A percentile compares a stretch with the other conserved stretches of the same genome.
Evolutionary conservation across 2,797 vertebrate species (phyloP).

Genomic region (Gobionotothen gibberifrons): DNA sequence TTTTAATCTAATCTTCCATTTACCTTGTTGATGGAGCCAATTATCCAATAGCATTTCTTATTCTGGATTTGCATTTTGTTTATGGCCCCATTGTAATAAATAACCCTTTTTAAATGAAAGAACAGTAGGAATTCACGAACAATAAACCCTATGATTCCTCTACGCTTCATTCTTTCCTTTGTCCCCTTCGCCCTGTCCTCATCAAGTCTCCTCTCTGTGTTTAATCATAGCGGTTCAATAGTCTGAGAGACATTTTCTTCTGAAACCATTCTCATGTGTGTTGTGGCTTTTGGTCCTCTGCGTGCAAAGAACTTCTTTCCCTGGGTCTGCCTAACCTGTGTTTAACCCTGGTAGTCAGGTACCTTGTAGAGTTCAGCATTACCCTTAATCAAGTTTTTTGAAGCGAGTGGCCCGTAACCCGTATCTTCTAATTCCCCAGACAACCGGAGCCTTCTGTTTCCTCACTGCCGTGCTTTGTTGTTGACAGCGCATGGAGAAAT

Average conservation of each 20-base stretch:
- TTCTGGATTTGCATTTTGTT: slow-evolving; percentile 6
- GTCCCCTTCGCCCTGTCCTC: slow-evolving; percentile 19
- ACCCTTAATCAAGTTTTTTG: slow-evolving; percentile 54
- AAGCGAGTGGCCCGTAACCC: slow-evolving; percentile 57
- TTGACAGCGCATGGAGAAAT: slow-evolving; percentile 61
- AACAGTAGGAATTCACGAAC: slow-evolving; percentile 30
- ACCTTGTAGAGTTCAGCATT: slow-evolving; percentile 64
- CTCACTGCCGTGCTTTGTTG: slow-evolving; percentile 63
- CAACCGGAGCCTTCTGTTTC: slow-evolving; percentile 71
- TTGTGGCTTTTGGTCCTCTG: slow-evolving; percentile 59
- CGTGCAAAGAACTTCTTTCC: slow-evolving; percentile 73
- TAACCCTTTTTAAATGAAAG: slow-evolving; percentile 19
- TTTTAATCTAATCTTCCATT: neutral
- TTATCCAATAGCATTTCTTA: slow-evolving; percentile 1
- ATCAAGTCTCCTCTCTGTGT: slow-evolving; percentile 52
- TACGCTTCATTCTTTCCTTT: slow-evolving; percentile 26
- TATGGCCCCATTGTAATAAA: neutral
- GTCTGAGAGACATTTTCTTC: slow-evolving; percentile 51
- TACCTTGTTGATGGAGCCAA: neutral
- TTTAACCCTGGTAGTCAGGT: slow-evolving; percentile 65
- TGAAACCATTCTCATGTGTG: slow-evolving; percentile 47
- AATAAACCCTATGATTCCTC: slow-evolving; percentile 38
- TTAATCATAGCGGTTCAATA: slow-evolving; percentile 50
- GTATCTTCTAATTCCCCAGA: slow-evolving; percentile 62
- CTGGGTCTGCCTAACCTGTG: slow-evolving; percentile 50